phyloP scores from a whole-genome alignment of 2,888 invertebrate species.

The Dione vanillae region DNA sequence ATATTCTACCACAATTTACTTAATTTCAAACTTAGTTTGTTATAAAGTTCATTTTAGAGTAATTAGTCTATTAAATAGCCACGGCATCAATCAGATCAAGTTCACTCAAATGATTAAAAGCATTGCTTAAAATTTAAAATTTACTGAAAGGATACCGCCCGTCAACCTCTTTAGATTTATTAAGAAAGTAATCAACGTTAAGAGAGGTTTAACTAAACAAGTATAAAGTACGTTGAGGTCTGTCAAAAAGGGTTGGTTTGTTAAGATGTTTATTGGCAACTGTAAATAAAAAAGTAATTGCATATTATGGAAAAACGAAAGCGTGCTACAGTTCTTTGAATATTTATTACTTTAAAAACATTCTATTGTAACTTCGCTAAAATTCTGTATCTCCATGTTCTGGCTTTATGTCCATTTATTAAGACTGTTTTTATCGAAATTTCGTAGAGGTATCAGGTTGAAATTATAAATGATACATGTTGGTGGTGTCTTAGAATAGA shows the following conservation, averaged over 20 bases:
- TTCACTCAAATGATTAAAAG: slow-evolving; percentile 22
- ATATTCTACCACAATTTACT: neutral
- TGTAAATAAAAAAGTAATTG: slow-evolving; percentile 2
- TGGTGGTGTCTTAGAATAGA: too few relatives aligned
- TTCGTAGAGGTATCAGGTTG: too few relatives aligned
- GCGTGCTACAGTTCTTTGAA: too few relatives aligned
- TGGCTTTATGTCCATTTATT: too few relatives aligned
- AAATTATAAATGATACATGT: too few relatives aligned
- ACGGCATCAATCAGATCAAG: slow-evolving; percentile 20
- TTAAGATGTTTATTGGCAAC: neutral
- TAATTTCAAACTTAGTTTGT: slow-evolving; percentile 11
- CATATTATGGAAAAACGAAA: neutral
- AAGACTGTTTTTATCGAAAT: too few relatives aligned
- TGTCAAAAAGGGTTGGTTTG: slow-evolving; percentile 22
- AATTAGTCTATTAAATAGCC: slow-evolving; percentile 22
- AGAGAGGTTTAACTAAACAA: slow-evolving; percentile 25
- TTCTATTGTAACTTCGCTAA: too few relatives aligned
- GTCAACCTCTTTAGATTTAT: slow-evolving; percentile 25
- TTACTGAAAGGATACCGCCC: slow-evolving; percentile 22
- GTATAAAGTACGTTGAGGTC: slow-evolving; percentile 25
- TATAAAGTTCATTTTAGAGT: slow-evolving; percentile 7
- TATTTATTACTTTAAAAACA: neutral
- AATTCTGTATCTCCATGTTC: too few relatives aligned
- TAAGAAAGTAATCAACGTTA: slow-evolving; percentile 29
- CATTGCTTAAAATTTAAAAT: slow-evolving; percentile 21